Evolutionary conservation across 1,140 invertebrate species (phyloP), one percentile per base, ranked within the genome.

Genomic region (Sarcophaga peregrina): DNA sequence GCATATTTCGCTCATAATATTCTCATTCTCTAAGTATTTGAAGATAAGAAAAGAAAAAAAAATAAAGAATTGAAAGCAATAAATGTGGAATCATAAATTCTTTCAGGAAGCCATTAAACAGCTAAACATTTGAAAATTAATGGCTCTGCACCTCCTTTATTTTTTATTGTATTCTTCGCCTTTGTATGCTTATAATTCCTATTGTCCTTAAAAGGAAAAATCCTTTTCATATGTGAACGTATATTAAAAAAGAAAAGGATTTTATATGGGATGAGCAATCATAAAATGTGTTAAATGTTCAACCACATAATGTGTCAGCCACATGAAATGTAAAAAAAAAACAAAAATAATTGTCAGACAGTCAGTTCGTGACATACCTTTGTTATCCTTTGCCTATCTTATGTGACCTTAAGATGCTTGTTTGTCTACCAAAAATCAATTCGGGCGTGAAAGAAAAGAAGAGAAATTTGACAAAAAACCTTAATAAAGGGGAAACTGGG

Each of bases 271-370:
- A 37, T 20, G 17, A 25, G 20, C 62, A 68, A 8, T 15, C 13
- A 20, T 68, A 20, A 68, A 68, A 68, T 68, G 62, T 68, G 62
- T 68, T 68, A 68, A 68, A 68, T 68, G 17, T 68, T 68, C 17
- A 68, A 25, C 3, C 62, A 25, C 62, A 25, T 68, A 68, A 25
- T 25, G 17, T 68, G 20, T 20, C 62, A 68, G 5, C 17, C 0
- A 37, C 25, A 37, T 37, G 25, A 37, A 37, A 37, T 2, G 25
- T 2, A 37, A 37, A 37, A 37, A 37, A 37, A 37, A 37, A 37
- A 37, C 1, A 1, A 37, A 4, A 37, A 37, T 37, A 37, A 37
- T 37, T 37, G 25, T 37, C 25, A 37, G 25, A 37, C 25, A 37
- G 25, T 37, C 25, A 37, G 25, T 4, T 37, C 4, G 25, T 37